Base-by-base conservation (phyloP, 2,797 vertebrate species). In the Muscicapa striata region DNA sequence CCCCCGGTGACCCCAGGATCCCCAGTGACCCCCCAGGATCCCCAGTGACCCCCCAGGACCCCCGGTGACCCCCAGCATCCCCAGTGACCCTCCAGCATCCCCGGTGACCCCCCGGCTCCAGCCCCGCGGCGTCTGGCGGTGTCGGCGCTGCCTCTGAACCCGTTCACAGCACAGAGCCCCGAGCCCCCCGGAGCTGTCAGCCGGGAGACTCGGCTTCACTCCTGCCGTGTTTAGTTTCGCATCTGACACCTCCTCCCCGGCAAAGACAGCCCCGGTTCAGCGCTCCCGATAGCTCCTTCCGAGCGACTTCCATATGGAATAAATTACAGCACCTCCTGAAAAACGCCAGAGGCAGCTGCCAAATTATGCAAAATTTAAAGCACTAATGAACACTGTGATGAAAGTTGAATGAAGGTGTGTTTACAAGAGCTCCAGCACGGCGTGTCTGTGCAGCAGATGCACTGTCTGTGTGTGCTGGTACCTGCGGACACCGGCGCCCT, bases 231-330 rank as follows among this genome's bases (percentile, higher is more conserved):
- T 96, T 89, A 88, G 92, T 84, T 94, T 89, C 93, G 96, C 96
- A 94, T 97, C 96, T 70, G 93, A 96, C 96, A 95, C 94, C 96
- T 97, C 95, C 94, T 95, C n/a, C 62, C 76, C 75, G 96, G 75
- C 96, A 95, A 94, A 89, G 43, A 73, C 90, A 51, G 70, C 77
- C 89, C 96, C 4, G 89, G 96, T 91, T 96, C 96, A 46, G 34
- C 30, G 92, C 78, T 64, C 89, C 89, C 30, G 89, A 89, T 91
- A 94, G 77, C 55, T 70, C 89, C 75, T 67, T 51, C 40, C 83
- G 55, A 76, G 91, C 93, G 84, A 95, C 90, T 93, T 95, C 94
- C 93, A 95, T 80, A 93, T 94, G 86, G 95, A 96, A 90, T 46
- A 78, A 75, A 80, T 91, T 87, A 73, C 87, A 73, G 93, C 61